Evolutionary conservation across 2,797 vertebrate species (phyloP), one percentile per base, ranked within the genome.

Genomic region (Fratercula arctica): DNA sequence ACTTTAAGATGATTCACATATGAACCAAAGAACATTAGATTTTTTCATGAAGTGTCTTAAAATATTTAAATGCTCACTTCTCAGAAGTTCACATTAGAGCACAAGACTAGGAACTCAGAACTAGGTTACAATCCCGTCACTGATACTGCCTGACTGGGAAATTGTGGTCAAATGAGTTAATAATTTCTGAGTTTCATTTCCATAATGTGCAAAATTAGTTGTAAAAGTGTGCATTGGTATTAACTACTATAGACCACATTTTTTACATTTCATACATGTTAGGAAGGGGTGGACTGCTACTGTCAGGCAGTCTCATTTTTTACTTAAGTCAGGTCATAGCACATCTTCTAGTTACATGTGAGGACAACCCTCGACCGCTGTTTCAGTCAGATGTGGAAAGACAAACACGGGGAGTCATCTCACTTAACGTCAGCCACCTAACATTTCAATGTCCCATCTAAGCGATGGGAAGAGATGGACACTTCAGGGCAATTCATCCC

Each of bases 21-120:
- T 29, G n/a, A 90, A 82, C 45, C 35, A 93, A 77, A 57, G 46
- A 86, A 86, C 13, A 75, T 90, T 83, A 48, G 23, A 14, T 74
- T 83, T 94, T 92, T 87, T 88, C 64, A 83, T 70, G 26, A 79
- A 73, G 16, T 13, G 29, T 78, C 53, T 85, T 93, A 77, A 85
- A 95, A 88, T 94, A 89, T 85, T 93, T 85, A 78, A 92, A 87
- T 84, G 76, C 26, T 75, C 59, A 48, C 61, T 81, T 83, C 73
- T 88, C 25, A 66, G 29, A 74, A 75, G 37, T 69, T 84, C 4
- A 2, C 11, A 29, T 46, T 46, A 75, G 26, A 78, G 25, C 37
- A 53, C 26, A 79, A 82, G 57, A 57, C n/a, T 35, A 50, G 35
- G 70, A 87, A 48, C 39, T 29, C 1, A 0, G 51, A 76, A 43